Evolutionary conservation across 2,888 invertebrate genomes (phyloP), one percentile per base, ranked within the genome.

Genomic region (Drosophila yooni): DNA sequence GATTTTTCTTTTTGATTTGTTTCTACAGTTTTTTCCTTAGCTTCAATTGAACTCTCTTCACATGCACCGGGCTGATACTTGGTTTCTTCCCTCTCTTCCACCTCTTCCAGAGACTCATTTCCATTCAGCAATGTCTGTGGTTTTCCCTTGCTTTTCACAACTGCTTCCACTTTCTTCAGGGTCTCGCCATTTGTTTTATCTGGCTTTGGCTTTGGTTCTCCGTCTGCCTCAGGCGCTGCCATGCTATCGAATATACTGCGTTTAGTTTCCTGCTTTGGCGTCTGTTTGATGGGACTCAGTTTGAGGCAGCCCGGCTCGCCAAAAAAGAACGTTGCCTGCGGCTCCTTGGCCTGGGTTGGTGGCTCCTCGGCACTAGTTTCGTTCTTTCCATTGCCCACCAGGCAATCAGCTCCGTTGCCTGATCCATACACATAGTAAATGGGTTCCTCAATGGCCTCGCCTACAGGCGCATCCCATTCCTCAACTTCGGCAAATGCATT

Each of bases 381-480:
- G 33, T 76, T 81, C 43, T 91, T 92, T 3, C 84, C 81, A 92
- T 97, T 97, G 2, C 97, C 97, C 6, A 96, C 96, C 69, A 96
- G 94, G 91, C 96, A 97, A 34, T 96, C 96, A 27, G 92, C 93
- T 6, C 97, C 97, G 81, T 93, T 94, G 48, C 97, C 97, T 87
- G 95, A 95, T 4, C 88, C 83, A n/a, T 58, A 10, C 89, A 97
- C 94, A 92, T 94, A 95, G 93, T 96, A 94, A 0, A 96, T 93
- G 1, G 95, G 94, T 93, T 97, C 97, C 88, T 95, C 95, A 63
- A 97, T 96, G 79, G 94, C 95, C 88, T 97, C 97, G 33, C 96
- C 95, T 58, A 96, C 76, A 0, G 52, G n/a, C 0, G 0, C n/a
- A 52, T 79, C 70, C 7, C 48, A 21, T 4, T 73, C 69, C 0